phyloP scores from a whole-genome alignment of 1,140 invertebrate species.

The Heliconius eleuchia region DNA sequence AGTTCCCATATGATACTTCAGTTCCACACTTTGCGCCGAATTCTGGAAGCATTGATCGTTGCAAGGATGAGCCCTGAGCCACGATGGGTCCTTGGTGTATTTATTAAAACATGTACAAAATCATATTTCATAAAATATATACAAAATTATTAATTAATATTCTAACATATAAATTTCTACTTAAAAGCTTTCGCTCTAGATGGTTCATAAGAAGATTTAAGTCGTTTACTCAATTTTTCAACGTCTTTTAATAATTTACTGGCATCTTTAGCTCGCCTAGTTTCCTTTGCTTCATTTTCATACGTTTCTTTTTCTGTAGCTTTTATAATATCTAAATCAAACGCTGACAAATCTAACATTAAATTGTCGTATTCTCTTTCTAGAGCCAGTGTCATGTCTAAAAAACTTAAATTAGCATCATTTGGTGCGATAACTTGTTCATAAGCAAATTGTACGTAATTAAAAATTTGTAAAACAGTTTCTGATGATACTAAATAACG shows the following conservation, averaged over 20 bases:
- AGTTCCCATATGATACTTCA: too few relatives aligned
- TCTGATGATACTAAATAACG: conserved; percentile 80
- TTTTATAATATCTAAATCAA: conserved; percentile 82
- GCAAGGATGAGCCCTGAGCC: too few relatives aligned
- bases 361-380: conserved; percentile 83
- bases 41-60: too few relatives aligned
- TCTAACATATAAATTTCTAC: neutral
- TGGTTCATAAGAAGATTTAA: conserved; percentile 81
- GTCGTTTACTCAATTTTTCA: conserved; percentile 76
- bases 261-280: conserved; percentile 82
- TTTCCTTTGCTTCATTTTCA: conserved; percentile 78
- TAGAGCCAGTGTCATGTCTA: conserved; percentile 83
- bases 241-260: conserved; percentile 81
- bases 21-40: too few relatives aligned
- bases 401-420: conserved; percentile 81
- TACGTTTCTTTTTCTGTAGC: conserved; percentile 83
- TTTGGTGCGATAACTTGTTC: conserved; percentile 82
- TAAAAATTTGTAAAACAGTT: conserved; percentile 81
- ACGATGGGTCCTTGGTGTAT: too few relatives aligned
- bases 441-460: conserved; percentile 85
- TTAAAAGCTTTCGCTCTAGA: conserved; percentile 27
- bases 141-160: too few relatives aligned
- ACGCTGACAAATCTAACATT: conserved; percentile 81
- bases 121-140: too few relatives aligned
- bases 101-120: too few relatives aligned